Evolutionary conservation across 2,113 vertebrate species (phyloP), one percentile per base, ranked within the genome.

Genomic region (Monopterus albus): DNA sequence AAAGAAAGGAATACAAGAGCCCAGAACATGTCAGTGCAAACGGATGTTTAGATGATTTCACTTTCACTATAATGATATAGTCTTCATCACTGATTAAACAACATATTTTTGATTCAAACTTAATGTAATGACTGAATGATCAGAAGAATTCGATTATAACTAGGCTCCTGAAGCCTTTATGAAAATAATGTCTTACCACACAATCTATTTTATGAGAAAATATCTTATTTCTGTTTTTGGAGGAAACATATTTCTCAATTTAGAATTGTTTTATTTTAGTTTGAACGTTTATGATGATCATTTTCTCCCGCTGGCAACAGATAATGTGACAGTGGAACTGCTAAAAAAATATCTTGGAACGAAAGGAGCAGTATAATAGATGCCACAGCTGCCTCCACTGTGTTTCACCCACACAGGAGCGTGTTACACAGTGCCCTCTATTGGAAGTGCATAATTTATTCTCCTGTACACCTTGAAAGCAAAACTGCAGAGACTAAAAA

Each of bases 401-500:
- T 51, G 53, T 8, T 1, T 66, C 42, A 67, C 71, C 73, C 78
- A 74, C 39, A 26, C 78, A 47, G 67, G 61, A 86, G 60, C 38
- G 60, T 82, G 91, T 90, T 61, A 75, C 76, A 84, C 85, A 92
- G 88, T 76, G 88, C 89, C 91, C 88, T 87, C 91, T 92, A 87
- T 88, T 83, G 91, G 87, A 85, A 60, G 87, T 86, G 84, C 46
- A 75, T 18, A 13, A 79, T 35, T 55, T 33, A 82, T 74, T 39
- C 56, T 29, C 17, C 13, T 61, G 43, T 23, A 60, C 38, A 60
- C 21, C 49, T 31, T 60, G 31, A 76, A 59, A 72, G 4, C 26
- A 56, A 63, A 62, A 13, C 39, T 49, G 31, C 5, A 56, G 23
- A 59, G 3, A 36, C 28, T 18, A 31, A 31, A 31, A 31, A 5